These are phyloP conservation scores for Callospermophilus lateralis DNA, from an alignment of 2,113 vertebrate species.

Conservation along the genomic window DNA sequence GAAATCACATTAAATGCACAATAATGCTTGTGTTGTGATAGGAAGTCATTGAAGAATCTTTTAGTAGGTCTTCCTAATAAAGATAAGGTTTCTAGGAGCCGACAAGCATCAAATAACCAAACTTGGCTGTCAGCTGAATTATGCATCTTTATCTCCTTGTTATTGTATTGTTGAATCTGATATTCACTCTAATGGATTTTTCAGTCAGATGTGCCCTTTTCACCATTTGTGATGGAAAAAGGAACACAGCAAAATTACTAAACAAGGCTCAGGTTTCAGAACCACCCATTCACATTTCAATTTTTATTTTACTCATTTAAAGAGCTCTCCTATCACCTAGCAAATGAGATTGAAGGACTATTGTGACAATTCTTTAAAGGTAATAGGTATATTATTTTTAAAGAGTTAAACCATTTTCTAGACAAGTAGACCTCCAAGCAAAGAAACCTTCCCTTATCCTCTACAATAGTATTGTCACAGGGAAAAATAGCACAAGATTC, in stretches of 20 bases:
- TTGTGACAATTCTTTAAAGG: neutral
- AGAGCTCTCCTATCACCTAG: neutral
- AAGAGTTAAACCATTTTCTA: neutral
- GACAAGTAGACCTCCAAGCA: neutral
- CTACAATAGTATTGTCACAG: neutral
- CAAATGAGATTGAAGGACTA: neutral
- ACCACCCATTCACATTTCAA: neutral
- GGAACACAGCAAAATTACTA: neutral
- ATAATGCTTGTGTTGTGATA: conserved; percentile 48
- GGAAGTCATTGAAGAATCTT: conserved; percentile 60
- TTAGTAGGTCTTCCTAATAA: conserved; percentile 71
- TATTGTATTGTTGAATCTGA: conserved; percentile 34
- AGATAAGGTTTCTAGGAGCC: conserved; percentile 63
- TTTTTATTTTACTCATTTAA: conserved; percentile 26
- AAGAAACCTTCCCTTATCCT: neutral
- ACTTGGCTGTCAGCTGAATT: conserved; percentile 63
- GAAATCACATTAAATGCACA: conserved; percentile 67
- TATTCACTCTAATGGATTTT: conserved; percentile 39
- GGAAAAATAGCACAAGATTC: neutral
- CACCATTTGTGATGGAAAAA: conserved; percentile 27
- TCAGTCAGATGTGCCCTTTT: conserved; percentile 56
- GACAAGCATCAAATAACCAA: conserved; percentile 49
- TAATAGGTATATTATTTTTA: neutral
- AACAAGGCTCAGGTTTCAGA: conserved; percentile 50
- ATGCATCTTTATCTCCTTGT: conserved; percentile 38